Evolutionary conservation across 2,113 vertebrate genomes (phyloP), one percentile per base, ranked within the genome.

Genomic region (Leptocoma aspasia): DNA sequence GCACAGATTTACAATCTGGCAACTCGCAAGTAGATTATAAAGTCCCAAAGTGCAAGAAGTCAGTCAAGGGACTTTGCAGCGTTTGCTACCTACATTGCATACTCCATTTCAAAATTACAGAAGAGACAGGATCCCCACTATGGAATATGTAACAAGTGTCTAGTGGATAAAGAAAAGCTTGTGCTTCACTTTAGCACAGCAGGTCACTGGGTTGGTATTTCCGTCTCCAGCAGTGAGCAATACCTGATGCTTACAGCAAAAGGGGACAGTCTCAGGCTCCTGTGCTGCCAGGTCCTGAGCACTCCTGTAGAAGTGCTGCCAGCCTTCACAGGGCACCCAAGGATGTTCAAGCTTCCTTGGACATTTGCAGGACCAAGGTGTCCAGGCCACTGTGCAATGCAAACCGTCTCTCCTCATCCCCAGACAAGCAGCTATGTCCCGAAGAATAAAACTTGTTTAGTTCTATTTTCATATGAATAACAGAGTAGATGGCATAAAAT

Each of bases 401-500:
- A 92, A 94, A 79, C 27, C 3, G 0, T 31, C 61, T 66, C 54
- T 79, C 82, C 66, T 42, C 73, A 65, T 84, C 70, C 59, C 73
- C 8, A 8, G 57, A 84, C 45, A 61, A 91, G 50, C 57, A 69
- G 61, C 45, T 72, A 22, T 31, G 77, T 42, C 75, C 87, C 0
- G 1, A 88, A 94, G 84, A 49, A 76, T 37, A 57, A 59, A 44
- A 85, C 54, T 92, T 92, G 41, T 47, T 95, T 69, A 65, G 70
- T 50, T 87, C 65, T 72, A 15, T 79, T 95, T 92, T 92, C 84
- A 78, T 42, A 66, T 9, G 42, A 35, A 31, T 50, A 95, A 66
- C 18, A 39, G 28, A 61, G 30, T 76, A 91, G 82, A 66, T 90
- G 68, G 88, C 77, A 86, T 60, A 91, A 82, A 95, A 91, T 92